Percentiles rank a stretch among this genome's conserved stretches.
phyloP scores from a whole-genome alignment of 2,888 invertebrate species.

The Galeopsomyia nigrocyanea region DNA sequence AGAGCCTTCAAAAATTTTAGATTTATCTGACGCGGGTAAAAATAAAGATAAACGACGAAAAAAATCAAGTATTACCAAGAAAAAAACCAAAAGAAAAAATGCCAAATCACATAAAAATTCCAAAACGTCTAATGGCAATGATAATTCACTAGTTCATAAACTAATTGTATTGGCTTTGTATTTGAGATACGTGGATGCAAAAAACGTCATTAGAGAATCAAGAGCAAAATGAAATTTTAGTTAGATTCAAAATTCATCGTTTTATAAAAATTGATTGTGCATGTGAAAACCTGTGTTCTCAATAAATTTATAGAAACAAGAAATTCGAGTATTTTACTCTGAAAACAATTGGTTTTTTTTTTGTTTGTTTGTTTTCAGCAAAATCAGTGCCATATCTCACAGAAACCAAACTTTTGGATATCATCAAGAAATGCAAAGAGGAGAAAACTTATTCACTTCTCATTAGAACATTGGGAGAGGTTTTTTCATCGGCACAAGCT shows the following conservation, averaged over 20 bases:
- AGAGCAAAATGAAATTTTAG: slow-evolving; percentile 30
- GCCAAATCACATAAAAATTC: slow-evolving; percentile 21
- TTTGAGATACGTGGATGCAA: slow-evolving; percentile 56
- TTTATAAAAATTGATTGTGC: neutral
- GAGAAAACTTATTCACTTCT: slow-evolving; percentile 79
- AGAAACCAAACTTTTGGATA: slow-evolving; percentile 80
- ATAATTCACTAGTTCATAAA: slow-evolving; percentile 47
- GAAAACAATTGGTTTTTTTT: slow-evolving; percentile 9
- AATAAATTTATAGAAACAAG: neutral
- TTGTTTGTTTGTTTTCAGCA: slow-evolving; percentile 53
- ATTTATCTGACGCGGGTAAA: slow-evolving; percentile 22
- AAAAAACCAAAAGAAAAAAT: slow-evolving; percentile 36
- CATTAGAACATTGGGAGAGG: slow-evolving; percentile 82
- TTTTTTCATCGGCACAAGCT: slow-evolving; percentile 79
- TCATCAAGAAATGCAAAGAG: slow-evolving; percentile 82
- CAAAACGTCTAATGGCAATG: slow-evolving; percentile 15
- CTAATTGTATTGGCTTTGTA: slow-evolving; percentile 59
- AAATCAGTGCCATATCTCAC: slow-evolving; percentile 75
- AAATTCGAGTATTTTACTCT: slow-evolving; percentile 1
- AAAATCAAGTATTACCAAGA: slow-evolving; percentile 33
- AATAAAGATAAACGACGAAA: slow-evolving; percentile 38
- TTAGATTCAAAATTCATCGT: slow-evolving; percentile 7
- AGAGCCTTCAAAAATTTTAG: slow-evolving; percentile 32
- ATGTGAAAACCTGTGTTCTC: neutral
- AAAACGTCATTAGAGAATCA: slow-evolving; percentile 49